phyloP scores from a whole-genome alignment of 2,797 vertebrate species.

The Otolemur crassicaudatus region DNA sequence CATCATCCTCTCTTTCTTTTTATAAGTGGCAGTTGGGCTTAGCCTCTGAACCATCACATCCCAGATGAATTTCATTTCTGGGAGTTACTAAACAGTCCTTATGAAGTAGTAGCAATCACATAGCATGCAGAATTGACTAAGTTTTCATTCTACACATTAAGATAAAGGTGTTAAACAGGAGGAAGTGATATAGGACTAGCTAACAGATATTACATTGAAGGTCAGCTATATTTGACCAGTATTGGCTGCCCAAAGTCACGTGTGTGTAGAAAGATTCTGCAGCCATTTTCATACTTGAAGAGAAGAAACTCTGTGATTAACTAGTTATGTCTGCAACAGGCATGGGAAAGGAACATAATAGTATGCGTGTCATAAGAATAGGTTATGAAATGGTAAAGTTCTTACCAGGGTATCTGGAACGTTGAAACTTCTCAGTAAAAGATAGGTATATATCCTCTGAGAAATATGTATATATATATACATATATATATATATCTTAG shows the following conservation, averaged over 20 bases:
- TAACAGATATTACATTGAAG: neutral
- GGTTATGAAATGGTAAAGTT: neutral
- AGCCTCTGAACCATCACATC: conserved; percentile 49
- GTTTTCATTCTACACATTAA: neutral
- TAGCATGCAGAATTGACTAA: neutral
- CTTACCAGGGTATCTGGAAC: neutral
- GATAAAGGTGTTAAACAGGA: neutral
- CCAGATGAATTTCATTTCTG: conserved; percentile 8
- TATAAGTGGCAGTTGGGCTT: conserved; percentile 28
- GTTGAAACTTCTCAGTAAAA: neutral
- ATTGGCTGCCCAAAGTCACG: neutral
- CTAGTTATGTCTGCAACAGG: neutral
- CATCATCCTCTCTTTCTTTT: neutral
- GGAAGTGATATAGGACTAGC: neutral
- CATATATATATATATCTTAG: too few relatives aligned
- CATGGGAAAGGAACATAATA: neutral
- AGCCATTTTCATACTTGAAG: neutral
- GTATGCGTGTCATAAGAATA: neutral
- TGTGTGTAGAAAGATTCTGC: neutral
- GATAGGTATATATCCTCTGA: too few relatives aligned
- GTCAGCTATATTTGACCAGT: neutral
- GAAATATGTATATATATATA: too few relatives aligned
- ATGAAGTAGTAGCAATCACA: neutral
- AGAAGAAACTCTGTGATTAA: neutral
- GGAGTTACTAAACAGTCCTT: neutral